Evolutionary conservation across 2,113 vertebrate species (phyloP), one percentile per base, ranked within the genome.

Genomic region (Labeo catla): DNA sequence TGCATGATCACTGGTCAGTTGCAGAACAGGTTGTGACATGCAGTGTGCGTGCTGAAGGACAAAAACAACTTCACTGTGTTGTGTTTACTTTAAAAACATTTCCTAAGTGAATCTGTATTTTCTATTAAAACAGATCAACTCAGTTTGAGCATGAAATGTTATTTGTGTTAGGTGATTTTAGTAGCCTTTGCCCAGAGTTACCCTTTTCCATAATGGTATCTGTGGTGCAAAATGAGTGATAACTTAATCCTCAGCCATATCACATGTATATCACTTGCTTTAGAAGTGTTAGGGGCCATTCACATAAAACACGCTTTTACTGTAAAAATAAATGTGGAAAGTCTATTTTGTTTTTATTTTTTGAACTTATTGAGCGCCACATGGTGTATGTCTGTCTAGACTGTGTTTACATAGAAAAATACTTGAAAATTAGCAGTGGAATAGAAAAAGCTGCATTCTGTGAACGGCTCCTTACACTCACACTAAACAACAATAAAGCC

Each of bases 1-100:
- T 61, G 57, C 21, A 21, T 59, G 59, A 63, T 63, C 59, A 63
- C n/a, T 39, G 65, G 15, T 70, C 66, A 9, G 34, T 6, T 70
- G 66, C 66, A 70, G 28, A 4, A 70, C 66, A 70, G 34, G 66
- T 70, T 66, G 13, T 7, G 65, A n/a, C 57, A 59, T n/a, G 15
- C 5, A 63, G 9, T 28, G n/a, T 63, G n/a, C 10, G n/a, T 63
- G 13, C 28, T 12, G 5, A 36, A 36, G 28, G 12, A 66, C 63
- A 66, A 15, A 34, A 66, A 34, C 1, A 28, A 0, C 6, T 66
- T 36, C 28, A 36, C 28, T n/a, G n/a, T 36, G 65, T 28, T 8
- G 65, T 68, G 65, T 68, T 68, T 68, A 68, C 13, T 36, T 68
- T 68, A 68, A 68, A 68, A 68, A 68, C 65, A 68, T 28, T 36